These are phyloP conservation scores for Eristalinus sepulchralis DNA, from an alignment of 2,888 invertebrate species.

Conservation along the genomic window DNA sequence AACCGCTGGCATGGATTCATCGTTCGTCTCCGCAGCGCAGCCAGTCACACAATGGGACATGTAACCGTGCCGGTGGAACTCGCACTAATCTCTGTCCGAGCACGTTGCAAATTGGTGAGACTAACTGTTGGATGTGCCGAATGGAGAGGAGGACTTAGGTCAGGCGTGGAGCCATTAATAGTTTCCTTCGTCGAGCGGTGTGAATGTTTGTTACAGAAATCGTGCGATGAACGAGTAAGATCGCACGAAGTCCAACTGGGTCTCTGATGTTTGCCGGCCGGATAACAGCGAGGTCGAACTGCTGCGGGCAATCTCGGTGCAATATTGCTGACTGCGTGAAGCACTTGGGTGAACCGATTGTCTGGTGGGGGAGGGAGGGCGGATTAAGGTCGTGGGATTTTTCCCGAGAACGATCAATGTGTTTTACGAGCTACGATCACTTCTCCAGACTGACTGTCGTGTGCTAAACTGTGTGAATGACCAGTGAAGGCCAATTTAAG, in stretches of 20 bases:
- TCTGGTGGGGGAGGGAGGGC: too few relatives aligned
- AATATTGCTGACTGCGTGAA: background rate
- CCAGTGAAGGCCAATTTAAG: background rate
- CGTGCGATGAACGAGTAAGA: slow-evolving; percentile 29
- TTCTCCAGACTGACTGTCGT: background rate
- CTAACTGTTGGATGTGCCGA: background rate
- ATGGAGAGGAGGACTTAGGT: background rate
- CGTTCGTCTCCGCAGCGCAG: background rate
- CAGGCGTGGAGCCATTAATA: background rate
- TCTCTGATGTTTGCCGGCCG: slow-evolving; percentile 22
- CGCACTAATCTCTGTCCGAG: background rate
- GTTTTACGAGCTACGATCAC: background rate
- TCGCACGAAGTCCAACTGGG: slow-evolving; percentile 38
- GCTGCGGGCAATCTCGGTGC: background rate
- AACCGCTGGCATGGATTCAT: background rate
- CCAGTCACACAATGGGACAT: too few relatives aligned
- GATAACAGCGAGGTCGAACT: background rate
- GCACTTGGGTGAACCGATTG: background rate
- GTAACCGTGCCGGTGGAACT: background rate
- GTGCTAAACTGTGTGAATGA: background rate
- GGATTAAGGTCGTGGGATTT: background rate
- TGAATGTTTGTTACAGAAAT: slow-evolving; percentile 37
- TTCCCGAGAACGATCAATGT: background rate
- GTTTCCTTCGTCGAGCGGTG: background rate
- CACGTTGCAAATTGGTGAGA: background rate